Percentiles rank a stretch among this genome's conserved stretches.
Conservation (phyloP, 2,888 invertebrate species). For the Adineta ricciae region DNA sequence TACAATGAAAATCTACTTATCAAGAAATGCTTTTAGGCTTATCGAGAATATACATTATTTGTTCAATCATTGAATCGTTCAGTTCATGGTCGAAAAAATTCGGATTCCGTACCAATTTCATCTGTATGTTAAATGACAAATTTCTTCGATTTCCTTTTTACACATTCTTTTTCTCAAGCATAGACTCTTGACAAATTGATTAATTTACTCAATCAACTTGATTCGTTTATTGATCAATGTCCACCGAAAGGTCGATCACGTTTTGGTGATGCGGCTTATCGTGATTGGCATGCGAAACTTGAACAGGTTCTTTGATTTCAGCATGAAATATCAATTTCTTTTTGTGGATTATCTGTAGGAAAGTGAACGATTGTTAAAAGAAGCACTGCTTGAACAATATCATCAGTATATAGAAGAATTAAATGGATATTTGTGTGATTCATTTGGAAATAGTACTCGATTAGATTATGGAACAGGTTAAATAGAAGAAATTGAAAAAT, state of each 20-base stretch:
- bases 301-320: constrained; percentile 50
- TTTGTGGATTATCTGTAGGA: constrained; percentile 51
- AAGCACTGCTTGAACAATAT: constrained; percentile 53
- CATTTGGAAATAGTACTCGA: constrained; percentile 86
- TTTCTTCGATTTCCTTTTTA: neutral
- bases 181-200: constrained; percentile 50
- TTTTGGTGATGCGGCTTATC: constrained; percentile 87
- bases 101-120: neutral
- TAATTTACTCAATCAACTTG: constrained; percentile 62
- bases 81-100: constrained; percentile 10
- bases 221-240: constrained; percentile 65
- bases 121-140: neutral
- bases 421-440: constrained; percentile 72
- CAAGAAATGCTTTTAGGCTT: neutral
- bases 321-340: neutral
- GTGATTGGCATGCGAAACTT: constrained; percentile 67
- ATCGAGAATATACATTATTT: constrained; percentile 12
- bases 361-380: constrained; percentile 48
- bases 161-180: neutral
- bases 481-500: neutral
- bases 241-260: constrained; percentile 82
- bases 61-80: neutral
- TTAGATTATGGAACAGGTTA: constrained; percentile 92
- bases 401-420: constrained; percentile 65
- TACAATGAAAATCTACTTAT: no score